phyloP scores from a whole-genome alignment of 2,888 invertebrate species.

The Bimastos eiseni region DNA sequence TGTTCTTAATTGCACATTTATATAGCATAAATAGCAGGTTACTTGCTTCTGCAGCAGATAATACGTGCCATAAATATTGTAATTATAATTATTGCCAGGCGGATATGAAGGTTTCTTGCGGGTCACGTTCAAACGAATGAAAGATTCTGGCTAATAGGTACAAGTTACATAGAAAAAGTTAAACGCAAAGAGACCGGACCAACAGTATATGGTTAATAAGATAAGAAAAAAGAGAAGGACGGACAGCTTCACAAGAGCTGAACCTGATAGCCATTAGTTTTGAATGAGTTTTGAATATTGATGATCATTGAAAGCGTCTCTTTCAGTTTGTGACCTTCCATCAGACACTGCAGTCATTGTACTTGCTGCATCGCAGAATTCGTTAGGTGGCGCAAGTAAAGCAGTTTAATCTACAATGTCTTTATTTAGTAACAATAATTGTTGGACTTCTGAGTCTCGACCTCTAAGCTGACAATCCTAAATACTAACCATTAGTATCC shows the following conservation, averaged over 20 bases:
- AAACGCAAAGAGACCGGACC: neutral
- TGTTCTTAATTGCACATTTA: neutral
- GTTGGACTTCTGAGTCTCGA: neutral
- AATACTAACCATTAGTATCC: neutral
- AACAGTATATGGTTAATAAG: neutral
- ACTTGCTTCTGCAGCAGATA: neutral
- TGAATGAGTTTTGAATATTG: neutral
- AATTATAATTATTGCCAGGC: neutral
- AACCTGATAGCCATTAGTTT: neutral
- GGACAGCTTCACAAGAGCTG: neutral
- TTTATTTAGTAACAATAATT: neutral
- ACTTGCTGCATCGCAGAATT: neutral
- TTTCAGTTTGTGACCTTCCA: neutral
- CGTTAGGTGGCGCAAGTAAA: neutral
- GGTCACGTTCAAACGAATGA: neutral
- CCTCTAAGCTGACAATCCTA: neutral
- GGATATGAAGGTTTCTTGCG: neutral
- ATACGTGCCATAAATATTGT: neutral
- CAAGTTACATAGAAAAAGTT: neutral
- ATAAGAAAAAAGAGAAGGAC: neutral
- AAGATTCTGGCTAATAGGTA: neutral
- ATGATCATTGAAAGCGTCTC: neutral
- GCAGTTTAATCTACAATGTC: neutral
- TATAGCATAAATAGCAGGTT: neutral
- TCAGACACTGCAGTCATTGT: neutral